Evolutionary conservation across 2,888 invertebrate species (phyloP).

Genomic region (Orchesella flavescens): DNA sequence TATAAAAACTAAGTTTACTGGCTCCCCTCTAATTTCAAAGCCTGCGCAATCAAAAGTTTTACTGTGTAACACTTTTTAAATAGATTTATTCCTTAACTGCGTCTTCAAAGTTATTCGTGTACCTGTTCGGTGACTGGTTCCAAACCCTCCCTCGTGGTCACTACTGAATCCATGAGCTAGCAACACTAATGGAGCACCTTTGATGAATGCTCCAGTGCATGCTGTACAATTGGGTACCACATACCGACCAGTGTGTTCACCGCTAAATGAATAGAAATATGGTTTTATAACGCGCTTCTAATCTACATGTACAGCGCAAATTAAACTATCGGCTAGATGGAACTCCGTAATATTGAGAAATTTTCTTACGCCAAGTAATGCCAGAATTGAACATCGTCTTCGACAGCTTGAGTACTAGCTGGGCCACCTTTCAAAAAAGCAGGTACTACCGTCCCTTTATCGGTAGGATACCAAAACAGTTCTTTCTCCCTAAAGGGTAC

Average conservation of each 20-base stretch:
- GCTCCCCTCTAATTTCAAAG: constrained; percentile 78
- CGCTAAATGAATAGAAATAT: constrained; percentile 16
- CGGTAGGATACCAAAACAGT: constrained; percentile 66
- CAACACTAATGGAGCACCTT: constrained; percentile 62
- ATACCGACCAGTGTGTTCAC: constrained; percentile 18
- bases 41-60: constrained; percentile 73
- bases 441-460: constrained; percentile 62
- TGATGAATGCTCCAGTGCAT: constrained; percentile 47
- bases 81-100: background rate
- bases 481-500: constrained; percentile 31
- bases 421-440: constrained; percentile 68
- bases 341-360: no score
- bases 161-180: constrained; percentile 69
- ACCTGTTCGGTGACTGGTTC: constrained; percentile 41
- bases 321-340: background rate
- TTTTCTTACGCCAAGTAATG: constrained; percentile 64
- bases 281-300: no score
- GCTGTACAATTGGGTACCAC: constrained; percentile 27
- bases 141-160: constrained; percentile 52
- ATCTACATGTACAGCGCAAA: no score
- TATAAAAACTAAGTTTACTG: constrained; percentile 78
- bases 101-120: background rate
- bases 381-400: constrained; percentile 67
- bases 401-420: constrained; percentile 51
- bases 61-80: no score